Conservation (phyloP, 2,113 vertebrate species). For the Sakesphorus luctuosus region DNA sequence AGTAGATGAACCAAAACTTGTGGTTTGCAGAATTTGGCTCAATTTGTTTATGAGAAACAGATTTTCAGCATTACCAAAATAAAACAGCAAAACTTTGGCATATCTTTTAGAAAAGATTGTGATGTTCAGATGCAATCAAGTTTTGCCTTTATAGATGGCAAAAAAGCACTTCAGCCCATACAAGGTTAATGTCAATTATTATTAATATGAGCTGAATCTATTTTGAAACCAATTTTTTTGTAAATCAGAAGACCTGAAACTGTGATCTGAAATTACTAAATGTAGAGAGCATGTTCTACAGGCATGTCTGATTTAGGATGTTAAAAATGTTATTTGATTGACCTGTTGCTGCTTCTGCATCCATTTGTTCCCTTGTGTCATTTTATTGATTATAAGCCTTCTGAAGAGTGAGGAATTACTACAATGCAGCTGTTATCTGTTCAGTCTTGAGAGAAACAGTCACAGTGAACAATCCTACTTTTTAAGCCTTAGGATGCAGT, state of each 20-base stretch:
- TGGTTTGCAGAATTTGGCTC: neutral
- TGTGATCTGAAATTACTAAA: neutral
- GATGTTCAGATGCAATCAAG: neutral
- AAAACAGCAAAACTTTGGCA: neutral
- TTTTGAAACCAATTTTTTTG: neutral
- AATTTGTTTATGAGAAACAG: neutral
- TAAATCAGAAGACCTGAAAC: neutral
- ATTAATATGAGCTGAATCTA: neutral
- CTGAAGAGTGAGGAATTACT: neutral
- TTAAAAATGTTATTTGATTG: neutral
- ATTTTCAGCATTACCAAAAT: neutral
- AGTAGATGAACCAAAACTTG: neutral
- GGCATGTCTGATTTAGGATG: neutral
- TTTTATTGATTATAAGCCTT: neutral
- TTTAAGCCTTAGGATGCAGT: neutral
- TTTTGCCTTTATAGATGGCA: neutral
- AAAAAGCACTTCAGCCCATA: neutral
- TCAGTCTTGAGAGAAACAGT: neutral
- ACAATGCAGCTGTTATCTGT: neutral
- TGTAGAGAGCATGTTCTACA: neutral
- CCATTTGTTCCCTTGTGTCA: neutral
- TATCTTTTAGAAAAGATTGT: neutral
- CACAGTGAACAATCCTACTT: neutral
- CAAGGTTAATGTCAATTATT: neutral
- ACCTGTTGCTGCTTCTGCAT: neutral